A percentile compares a stretch with the other conserved stretches of the same genome.
These are phyloP conservation scores for Maniola hyperantus DNA, from an alignment of 2,888 invertebrate genomes.

Conservation along the genomic window DNA sequence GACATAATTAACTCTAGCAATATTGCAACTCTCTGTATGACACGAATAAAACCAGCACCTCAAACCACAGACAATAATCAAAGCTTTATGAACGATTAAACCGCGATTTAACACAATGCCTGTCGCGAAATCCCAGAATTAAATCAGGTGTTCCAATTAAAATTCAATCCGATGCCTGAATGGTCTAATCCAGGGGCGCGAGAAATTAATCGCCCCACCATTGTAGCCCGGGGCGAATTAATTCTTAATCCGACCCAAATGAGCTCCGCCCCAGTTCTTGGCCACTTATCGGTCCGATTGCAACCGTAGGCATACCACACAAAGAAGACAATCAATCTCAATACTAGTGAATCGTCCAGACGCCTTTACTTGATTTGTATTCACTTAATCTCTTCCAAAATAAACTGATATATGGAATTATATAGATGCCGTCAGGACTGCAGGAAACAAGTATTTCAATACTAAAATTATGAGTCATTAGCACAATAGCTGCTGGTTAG, in stretches of 20 bases:
- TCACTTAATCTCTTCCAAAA: no score
- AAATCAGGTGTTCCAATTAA: conserved; percentile 69
- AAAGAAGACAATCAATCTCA: background rate
- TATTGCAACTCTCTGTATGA: background rate
- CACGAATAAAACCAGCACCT: conserved; percentile 8
- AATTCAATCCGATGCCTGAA: conserved; percentile 69
- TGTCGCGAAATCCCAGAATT: conserved; percentile 33
- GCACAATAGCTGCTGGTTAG: no score
- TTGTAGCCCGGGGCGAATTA: conserved; percentile 59
- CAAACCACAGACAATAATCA: conserved; percentile 16
- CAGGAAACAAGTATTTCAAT: no score
- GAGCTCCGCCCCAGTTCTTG: conserved; percentile 54
- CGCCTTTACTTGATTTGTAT: no score
- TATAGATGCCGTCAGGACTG: no score
- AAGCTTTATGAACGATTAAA: conserved; percentile 21
- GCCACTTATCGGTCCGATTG: conserved; percentile 48
- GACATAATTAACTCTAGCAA: background rate
- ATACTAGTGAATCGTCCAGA: background rate
- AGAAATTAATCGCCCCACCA: conserved; percentile 64
- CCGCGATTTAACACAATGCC: conserved; percentile 19
- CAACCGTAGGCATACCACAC: conserved; percentile 5
- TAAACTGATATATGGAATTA: no score
- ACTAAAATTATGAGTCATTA: no score
- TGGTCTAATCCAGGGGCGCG: conserved; percentile 56
- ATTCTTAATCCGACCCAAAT: conserved; percentile 66